These are phyloP conservation scores for Clarias batrachus DNA, from an alignment of 2,113 vertebrate genomes.

Conservation along the genomic window DNA sequence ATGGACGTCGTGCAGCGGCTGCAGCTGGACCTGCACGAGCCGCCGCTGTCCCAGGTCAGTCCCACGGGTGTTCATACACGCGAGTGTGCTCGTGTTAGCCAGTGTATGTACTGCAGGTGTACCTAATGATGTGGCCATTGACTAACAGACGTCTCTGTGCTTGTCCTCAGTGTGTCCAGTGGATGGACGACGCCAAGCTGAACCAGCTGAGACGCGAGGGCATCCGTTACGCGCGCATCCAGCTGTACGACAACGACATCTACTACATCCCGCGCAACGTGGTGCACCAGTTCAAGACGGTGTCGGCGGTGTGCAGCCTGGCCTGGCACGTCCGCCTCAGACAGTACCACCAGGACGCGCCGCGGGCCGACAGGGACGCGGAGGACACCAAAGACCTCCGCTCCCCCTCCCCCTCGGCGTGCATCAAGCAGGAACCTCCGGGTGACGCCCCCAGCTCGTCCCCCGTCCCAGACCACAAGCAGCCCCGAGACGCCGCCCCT, in stretches of 20 bases:
- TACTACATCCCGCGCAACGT: slow-evolving; percentile 98
- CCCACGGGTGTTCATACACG: neutral
- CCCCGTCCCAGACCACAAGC: slow-evolving; percentile 67
- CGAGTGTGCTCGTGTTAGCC: neutral
- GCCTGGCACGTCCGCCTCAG: slow-evolving; percentile 92
- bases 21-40: slow-evolving; percentile 93
- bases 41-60: slow-evolving; percentile 91
- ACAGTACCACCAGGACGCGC: slow-evolving; percentile 78
- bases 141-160: slow-evolving; percentile 27
- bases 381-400: slow-evolving; percentile 17
- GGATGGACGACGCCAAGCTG: slow-evolving; percentile 98
- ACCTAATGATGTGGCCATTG: neutral
- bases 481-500: slow-evolving; percentile 59
- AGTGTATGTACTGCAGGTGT: neutral
- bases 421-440: slow-evolving; percentile 7
- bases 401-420: slow-evolving; percentile 12
- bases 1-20: slow-evolving; percentile 90
- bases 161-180: slow-evolving; percentile 87
- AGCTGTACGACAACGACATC: slow-evolving; percentile 92
- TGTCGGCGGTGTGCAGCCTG: slow-evolving; percentile 94
- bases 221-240: slow-evolving; percentile 93
- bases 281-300: slow-evolving; percentile 98
- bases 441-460: slow-evolving; percentile 51
- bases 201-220: slow-evolving; percentile 96
- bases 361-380: neutral